Evolutionary conservation across 2,888 invertebrate species (phyloP).

Genomic region (Apotomis capreana): DNA sequence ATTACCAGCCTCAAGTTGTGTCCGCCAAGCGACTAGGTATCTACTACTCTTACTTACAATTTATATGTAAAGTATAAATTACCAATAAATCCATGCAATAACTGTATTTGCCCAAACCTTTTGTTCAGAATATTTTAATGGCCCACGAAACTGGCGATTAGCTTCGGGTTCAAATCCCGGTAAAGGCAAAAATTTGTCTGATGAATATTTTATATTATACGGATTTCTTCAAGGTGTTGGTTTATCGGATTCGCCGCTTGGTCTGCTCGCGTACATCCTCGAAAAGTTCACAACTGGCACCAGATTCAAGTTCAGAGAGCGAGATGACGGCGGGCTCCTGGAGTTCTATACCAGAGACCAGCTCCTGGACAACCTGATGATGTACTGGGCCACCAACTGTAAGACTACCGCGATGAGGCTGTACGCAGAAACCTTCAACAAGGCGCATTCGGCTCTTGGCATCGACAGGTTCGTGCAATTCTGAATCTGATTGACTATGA

Average conservation of each 20-base stretch:
- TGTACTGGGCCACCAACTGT: conserved; percentile 88
- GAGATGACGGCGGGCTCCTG: conserved; percentile 85
- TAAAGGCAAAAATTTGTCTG: no score
- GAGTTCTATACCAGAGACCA: conserved; percentile 84
- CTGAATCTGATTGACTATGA: neutral
- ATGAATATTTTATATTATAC: no score
- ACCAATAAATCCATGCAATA: no score
- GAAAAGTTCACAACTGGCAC: conserved; percentile 91
- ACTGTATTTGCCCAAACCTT: no score
- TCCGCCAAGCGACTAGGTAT: no score
- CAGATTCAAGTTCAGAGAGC: conserved; percentile 59
- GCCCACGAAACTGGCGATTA: no score
- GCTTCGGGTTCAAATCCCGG: no score
- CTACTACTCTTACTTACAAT: no score
- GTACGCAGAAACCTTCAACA: conserved; percentile 83
- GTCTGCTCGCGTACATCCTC: conserved; percentile 89
- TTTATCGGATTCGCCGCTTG: conserved; percentile 87
- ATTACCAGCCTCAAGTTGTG: no score
- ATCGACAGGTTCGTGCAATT: conserved; percentile 55
- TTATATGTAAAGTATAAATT: no score
- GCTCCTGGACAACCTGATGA: conserved; percentile 88
- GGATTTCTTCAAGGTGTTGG: conserved; percentile 77
- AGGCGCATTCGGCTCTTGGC: conserved; percentile 43
- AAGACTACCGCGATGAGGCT: conserved; percentile 87
- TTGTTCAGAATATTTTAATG: no score